These are phyloP conservation scores for Campylomormyrus tamandua DNA, from an alignment of 2,113 vertebrate species.

Conservation along the genomic window DNA sequence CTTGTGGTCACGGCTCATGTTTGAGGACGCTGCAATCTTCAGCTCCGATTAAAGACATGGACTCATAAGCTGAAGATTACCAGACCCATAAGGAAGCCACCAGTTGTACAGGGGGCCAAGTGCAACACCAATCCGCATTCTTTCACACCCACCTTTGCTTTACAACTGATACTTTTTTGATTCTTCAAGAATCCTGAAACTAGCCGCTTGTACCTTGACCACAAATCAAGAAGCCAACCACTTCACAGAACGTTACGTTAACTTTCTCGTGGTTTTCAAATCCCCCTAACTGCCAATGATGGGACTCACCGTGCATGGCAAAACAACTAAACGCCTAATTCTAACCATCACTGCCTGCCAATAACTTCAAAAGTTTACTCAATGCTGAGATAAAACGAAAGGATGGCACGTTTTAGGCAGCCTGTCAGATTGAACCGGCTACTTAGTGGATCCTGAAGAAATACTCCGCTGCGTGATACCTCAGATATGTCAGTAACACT, in stretches of 20 bases:
- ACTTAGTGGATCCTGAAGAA: background rate
- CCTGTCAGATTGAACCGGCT: background rate
- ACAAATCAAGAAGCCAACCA: background rate
- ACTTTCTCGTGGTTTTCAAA: background rate
- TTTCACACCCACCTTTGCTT: background rate
- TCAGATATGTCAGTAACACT: background rate
- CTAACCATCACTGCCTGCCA: background rate
- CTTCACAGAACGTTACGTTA: background rate
- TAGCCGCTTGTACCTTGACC: background rate
- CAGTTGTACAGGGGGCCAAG: background rate
- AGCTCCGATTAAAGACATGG: background rate
- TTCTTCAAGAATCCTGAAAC: background rate
- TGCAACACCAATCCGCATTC: background rate
- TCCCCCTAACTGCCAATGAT: background rate
- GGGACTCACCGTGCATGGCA: background rate
- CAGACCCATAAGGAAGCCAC: background rate
- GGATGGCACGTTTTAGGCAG: background rate
- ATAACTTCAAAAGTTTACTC: background rate
- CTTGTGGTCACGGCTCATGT: background rate
- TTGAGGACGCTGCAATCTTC: background rate
- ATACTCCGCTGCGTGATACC: background rate
- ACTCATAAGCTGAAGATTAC: background rate
- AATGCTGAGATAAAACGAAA: background rate
- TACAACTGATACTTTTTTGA: background rate
- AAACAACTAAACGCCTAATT: background rate